Percentiles rank a stretch among this genome's conserved stretches.
Conservation (phyloP, 2,888 invertebrate species). For the Drosophila tripunctata region DNA sequence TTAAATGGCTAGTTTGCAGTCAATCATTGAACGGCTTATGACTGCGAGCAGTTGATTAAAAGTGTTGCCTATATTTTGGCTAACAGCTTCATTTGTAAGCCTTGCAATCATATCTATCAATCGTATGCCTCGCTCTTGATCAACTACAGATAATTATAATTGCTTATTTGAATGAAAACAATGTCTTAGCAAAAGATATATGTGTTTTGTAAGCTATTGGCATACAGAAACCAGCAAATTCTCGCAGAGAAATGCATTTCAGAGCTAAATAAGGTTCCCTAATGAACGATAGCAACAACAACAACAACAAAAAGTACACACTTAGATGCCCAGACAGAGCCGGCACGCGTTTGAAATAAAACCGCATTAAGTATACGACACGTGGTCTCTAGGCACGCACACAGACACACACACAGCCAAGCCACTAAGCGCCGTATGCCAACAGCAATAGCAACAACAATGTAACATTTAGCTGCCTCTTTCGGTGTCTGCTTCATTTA, state of each 20-base stretch:
- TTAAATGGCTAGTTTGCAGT: constrained; percentile 48
- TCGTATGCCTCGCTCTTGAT: background rate
- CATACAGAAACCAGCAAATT: constrained; percentile 7
- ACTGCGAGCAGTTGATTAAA: constrained; percentile 12
- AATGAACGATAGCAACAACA: constrained; percentile 20
- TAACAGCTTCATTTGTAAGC: background rate
- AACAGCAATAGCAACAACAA: constrained; percentile 37
- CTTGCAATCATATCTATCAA: background rate
- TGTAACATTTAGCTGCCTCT: constrained; percentile 56
- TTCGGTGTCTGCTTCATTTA: constrained; percentile 66
- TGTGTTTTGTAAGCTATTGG: background rate
- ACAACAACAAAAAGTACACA: background rate
- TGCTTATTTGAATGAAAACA: background rate
- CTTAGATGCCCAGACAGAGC: constrained; percentile 15
- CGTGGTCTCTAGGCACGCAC: constrained; percentile 60
- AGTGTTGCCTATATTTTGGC: constrained; percentile 43
- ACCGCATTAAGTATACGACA: constrained; percentile 74
- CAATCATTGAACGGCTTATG: constrained; percentile 34
- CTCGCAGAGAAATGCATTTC: constrained; percentile 40
- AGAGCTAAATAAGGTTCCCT: constrained; percentile 19
- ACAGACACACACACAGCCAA: constrained; percentile 40
- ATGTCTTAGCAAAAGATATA: background rate
- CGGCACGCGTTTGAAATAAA: constrained; percentile 70
- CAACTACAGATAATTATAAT: background rate
- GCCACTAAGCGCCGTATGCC: constrained; percentile 24